Evolutionary conservation across 2,797 vertebrate species (phyloP).

Genomic region (Hemitrygon akajei): DNA sequence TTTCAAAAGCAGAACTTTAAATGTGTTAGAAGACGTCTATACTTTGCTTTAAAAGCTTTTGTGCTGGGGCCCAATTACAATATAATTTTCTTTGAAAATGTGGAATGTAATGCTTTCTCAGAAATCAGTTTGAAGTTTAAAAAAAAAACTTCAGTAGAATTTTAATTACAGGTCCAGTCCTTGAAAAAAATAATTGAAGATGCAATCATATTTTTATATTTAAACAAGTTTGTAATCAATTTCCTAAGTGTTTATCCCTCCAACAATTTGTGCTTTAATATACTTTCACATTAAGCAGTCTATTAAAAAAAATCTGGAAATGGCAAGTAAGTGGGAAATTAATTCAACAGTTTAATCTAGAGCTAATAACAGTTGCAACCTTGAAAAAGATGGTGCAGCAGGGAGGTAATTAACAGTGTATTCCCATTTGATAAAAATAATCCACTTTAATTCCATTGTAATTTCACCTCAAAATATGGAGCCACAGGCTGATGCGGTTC

Average conservation of each 20-base stretch:
- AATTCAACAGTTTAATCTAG: conserved; percentile 76
- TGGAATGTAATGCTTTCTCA: neutral
- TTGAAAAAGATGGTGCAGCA: conserved; percentile 70
- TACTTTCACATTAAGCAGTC: conserved; percentile 73
- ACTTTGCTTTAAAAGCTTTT: neutral
- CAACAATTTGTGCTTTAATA: conserved; percentile 67
- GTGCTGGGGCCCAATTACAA: neutral
- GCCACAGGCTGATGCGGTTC: conserved; percentile 65
- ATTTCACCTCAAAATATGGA: conserved; percentile 77
- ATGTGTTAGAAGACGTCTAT: neutral
- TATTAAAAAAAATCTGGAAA: conserved; percentile 72
- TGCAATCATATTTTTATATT: conserved; percentile 68
- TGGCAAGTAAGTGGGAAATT: conserved; percentile 76
- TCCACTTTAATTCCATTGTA: conserved; percentile 75
- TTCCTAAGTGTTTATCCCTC: conserved; percentile 67
- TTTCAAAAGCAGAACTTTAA: neutral
- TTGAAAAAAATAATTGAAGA: conserved; percentile 61
- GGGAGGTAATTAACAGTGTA: conserved; percentile 80
- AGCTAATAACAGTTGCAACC: conserved; percentile 73
- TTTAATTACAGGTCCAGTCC: neutral
- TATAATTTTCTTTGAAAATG: neutral
- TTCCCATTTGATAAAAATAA: conserved; percentile 78
- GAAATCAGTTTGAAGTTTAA: neutral
- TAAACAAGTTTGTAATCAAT: conserved; percentile 67
- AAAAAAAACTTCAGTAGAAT: neutral